Percentiles rank a stretch among this genome's conserved stretches.
Conservation (phyloP, 2,888 invertebrate species). For the Eutolmus rufibarbis region DNA sequence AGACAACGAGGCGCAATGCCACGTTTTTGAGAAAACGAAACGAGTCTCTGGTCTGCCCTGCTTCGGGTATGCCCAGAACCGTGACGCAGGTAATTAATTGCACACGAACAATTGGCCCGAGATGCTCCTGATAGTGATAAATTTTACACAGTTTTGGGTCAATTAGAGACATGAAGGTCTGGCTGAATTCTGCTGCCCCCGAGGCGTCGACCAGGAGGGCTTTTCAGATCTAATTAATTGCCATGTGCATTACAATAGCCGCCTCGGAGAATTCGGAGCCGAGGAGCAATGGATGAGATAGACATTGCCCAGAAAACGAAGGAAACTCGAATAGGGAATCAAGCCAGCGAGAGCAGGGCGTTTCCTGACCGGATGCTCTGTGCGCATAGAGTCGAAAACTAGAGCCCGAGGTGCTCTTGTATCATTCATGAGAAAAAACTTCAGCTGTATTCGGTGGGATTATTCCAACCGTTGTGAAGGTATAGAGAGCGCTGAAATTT, state of each 20-base stretch:
- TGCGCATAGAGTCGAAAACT: not conserved
- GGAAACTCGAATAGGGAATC: not conserved
- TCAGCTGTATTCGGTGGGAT: not conserved
- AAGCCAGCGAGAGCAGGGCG: not conserved
- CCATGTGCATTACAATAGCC: not conserved
- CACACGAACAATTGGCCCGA: not conserved
- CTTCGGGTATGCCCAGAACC: not conserved
- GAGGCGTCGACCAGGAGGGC: not conserved
- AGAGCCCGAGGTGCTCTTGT: not conserved
- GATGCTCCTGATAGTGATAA: not conserved
- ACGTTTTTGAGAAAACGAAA: not conserved
- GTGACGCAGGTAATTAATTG: not conserved
- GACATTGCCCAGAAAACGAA: not conserved
- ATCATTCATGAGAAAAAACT: not conserved
- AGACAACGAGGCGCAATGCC: not conserved
- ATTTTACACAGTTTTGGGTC: not conserved
- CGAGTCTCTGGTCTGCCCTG: not conserved
- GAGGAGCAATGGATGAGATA: not conserved
- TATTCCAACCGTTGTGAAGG: not conserved
- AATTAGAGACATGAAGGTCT: not conserved
- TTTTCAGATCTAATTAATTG: not conserved
- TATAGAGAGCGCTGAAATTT: not conserved
- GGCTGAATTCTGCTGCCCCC: not conserved
- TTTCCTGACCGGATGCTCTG: not conserved
- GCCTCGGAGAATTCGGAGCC: not conserved